Conservation (phyloP, 2,113 vertebrate genomes). For the Nyctibius bracteatus region DNA sequence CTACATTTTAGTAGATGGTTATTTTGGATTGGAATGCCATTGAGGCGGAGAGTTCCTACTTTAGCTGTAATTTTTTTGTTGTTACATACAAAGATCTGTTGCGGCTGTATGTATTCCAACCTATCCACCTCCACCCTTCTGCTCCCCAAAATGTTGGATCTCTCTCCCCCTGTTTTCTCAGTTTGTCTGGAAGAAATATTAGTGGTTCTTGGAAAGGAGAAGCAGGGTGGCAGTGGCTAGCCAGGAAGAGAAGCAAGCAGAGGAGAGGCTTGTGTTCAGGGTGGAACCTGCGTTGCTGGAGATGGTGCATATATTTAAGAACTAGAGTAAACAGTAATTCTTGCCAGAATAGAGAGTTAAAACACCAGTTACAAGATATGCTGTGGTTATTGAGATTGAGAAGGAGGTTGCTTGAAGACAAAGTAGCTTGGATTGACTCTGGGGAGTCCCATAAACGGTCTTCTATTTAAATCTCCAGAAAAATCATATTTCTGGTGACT, state of each 20-base stretch:
- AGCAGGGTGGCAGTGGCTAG: slow-evolving; percentile 44
- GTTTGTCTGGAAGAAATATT: slow-evolving; percentile 18
- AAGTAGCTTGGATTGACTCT: not conserved
- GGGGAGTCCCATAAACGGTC: not conserved
- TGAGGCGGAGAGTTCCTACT: not conserved
- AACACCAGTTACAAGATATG: not conserved
- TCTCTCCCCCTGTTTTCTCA: not conserved
- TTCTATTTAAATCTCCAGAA: not conserved
- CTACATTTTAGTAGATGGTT: not conserved
- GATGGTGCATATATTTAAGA: slow-evolving; percentile 25
- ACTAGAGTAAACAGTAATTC: slow-evolving; percentile 42
- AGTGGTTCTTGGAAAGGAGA: slow-evolving; percentile 62
- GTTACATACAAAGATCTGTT: slow-evolving; percentile 14
- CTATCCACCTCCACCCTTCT: slow-evolving; percentile 39
- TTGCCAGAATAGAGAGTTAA: not conserved
- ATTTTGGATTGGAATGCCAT: not conserved
- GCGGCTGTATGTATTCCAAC: slow-evolving; percentile 1
- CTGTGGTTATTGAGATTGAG: not conserved
- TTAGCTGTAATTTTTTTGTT: not conserved
- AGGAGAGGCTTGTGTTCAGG: slow-evolving; percentile 64
- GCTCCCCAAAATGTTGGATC: not conserved
- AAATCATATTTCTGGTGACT: not conserved
- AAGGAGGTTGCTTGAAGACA: not conserved
- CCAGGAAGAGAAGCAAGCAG: slow-evolving; percentile 6
- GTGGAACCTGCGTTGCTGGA: slow-evolving; percentile 65